These are phyloP conservation scores for Pristionchus exspectatus DNA, from an alignment of 2,888 invertebrate species.

Conservation along the genomic window DNA sequence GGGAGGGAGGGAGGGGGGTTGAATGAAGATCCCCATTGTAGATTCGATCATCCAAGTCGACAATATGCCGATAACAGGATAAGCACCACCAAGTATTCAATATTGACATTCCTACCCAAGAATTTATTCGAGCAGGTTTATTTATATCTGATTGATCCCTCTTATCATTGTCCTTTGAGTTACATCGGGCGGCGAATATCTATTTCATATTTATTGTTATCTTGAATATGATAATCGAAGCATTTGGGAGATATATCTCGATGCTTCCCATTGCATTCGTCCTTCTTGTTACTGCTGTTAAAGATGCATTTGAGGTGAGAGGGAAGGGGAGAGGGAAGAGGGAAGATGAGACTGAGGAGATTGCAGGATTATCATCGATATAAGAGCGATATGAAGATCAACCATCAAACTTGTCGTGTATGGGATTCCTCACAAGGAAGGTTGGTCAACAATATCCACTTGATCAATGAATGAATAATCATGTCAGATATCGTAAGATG, in stretches of 20 bases:
- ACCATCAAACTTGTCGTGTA: conserved; percentile 92
- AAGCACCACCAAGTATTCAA: conserved; percentile 94
- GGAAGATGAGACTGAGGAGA: not conserved
- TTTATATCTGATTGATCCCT: not conserved
- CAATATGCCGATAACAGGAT: conserved; percentile 88
- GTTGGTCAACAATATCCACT: conserved; percentile 46
- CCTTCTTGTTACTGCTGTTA: conserved; percentile 93
- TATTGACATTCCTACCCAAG: conserved; percentile 94
- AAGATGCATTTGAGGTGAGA: conserved; percentile 83
- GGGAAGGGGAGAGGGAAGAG: not conserved
- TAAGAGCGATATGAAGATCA: conserved; percentile 92
- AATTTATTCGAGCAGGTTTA: conserved; percentile 89
- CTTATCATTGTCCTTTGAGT: conserved; percentile 83
- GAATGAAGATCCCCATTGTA: not conserved
- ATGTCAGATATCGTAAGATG: conserved; percentile 83
- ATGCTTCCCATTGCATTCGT: conserved; percentile 94
- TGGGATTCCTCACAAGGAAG: conserved; percentile 80
- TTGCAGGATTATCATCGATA: conserved; percentile 91
- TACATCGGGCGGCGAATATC: conserved; percentile 96
- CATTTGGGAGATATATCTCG: conserved; percentile 65
- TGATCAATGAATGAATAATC: not conserved
- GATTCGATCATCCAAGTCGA: conserved; percentile 68
- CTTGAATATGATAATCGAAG: conserved; percentile 91
- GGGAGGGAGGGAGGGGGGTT: no score
- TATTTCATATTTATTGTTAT: conserved; percentile 97